Base-by-base conservation (phyloP, 2,888 invertebrate species). In the Crepidodera aurea region DNA sequence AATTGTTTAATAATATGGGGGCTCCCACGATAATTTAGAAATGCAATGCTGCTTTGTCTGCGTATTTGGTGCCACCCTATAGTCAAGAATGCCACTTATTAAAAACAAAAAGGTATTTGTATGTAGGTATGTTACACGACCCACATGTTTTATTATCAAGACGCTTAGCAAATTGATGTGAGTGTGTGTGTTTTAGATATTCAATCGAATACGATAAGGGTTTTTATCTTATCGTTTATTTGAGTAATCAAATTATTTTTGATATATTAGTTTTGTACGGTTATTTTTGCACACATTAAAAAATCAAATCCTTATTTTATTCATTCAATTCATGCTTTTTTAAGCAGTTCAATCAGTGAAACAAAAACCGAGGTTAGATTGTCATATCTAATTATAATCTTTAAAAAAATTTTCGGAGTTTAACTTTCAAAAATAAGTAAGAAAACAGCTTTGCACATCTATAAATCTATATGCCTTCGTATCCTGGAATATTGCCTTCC, bases 111-210 rank as follows among this genome's bases (percentile, higher is more conserved):
- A 34, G 29, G 34, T 34, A 34, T 34, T 34, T 34, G 34, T 34
- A 34, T 34, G 27, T 46, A 46, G 13, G 46, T 27, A 46, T 46
- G 46, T 46, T 25, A 25, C 8, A 34, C 34, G 13, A 13, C 34
- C 34, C 34, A 34, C 34, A 34, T 34, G 29, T 13, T 1, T 34
- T n/a, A 12, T 34, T 34, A 34, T 34, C 34, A 13, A 34, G 13
- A 34, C 34, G 29, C 34, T 19, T 15, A 37, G 22, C 51, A 51
- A 51, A 51, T 22, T 51, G 37, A 51, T 51, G 19, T 40, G 7
- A 5, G 8, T 51, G 19, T 40, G 7, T 15, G 8, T 40, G 18
- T 37, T 34, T 51, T 37, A 19, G 2, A 19, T 51, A 51, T 19
- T 39, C n/a, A 22, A 51, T 22, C 5, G 8, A 37, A 51, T 34